These are phyloP conservation scores for Drosophila pruinosa DNA, from an alignment of 1,140 invertebrate species.

Conservation along the genomic window DNA sequence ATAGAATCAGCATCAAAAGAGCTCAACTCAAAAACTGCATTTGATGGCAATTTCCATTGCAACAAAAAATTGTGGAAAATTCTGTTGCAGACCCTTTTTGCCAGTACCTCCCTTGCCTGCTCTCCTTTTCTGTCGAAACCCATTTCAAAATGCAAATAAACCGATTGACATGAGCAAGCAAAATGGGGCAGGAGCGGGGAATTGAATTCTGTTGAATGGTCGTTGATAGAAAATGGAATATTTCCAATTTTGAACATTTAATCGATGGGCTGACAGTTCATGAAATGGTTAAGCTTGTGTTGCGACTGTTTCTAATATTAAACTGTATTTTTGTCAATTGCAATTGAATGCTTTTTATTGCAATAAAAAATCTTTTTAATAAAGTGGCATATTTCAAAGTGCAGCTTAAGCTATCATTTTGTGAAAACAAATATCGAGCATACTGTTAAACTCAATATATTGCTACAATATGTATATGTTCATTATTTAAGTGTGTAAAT, in stretches of 20 bases:
- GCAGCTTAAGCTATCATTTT: too few relatives aligned
- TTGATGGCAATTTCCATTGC: slow-evolving; percentile 66
- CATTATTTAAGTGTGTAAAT: too few relatives aligned
- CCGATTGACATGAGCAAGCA: neutral
- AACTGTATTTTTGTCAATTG: too few relatives aligned
- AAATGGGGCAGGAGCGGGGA: neutral
- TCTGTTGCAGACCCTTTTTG: neutral
- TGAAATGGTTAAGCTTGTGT: neutral
- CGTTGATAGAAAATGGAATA: neutral
- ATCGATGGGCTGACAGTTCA: neutral
- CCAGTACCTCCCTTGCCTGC: neutral
- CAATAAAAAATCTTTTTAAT: too few relatives aligned
- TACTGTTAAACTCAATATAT: too few relatives aligned
- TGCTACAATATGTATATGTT: too few relatives aligned
- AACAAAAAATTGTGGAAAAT: slow-evolving; percentile 4
- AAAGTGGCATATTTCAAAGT: too few relatives aligned
- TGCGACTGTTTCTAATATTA: too few relatives aligned
- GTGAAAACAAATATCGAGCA: too few relatives aligned
- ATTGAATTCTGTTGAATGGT: neutral
- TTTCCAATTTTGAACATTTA: slow-evolving; percentile 12
- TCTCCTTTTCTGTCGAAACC: too few relatives aligned
- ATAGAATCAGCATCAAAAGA: neutral
- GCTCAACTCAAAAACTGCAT: slow-evolving; percentile 49
- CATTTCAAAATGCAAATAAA: slow-evolving; percentile 12
- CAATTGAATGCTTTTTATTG: too few relatives aligned